Evolutionary conservation across 2,797 vertebrate genomes (phyloP), one percentile per base, ranked within the genome.

Genomic region (Muscicapa striata): DNA sequence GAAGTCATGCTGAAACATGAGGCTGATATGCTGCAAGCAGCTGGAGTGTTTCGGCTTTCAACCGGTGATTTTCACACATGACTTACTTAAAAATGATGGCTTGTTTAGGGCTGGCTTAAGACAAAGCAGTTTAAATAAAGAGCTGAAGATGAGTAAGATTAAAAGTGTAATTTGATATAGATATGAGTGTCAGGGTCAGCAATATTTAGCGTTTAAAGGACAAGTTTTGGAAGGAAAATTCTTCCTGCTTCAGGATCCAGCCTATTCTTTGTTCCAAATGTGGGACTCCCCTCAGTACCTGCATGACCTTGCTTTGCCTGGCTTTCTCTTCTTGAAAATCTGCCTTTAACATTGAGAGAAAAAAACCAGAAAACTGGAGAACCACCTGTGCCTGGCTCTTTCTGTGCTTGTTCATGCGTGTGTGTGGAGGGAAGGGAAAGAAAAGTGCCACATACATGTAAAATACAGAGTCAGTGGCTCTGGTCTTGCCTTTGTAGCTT

Each of bases 61-160:
- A 26, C 58, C 15, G 14, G 41, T 68, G 61, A 83, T 58, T 95
- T 94, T 93, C 67, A 79, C 75, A 89, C 36, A 69, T 29, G 57
- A 43, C 81, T 92, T 2, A 43, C 64, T 85, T 27, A 68, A 72
- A 92, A 92, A 82, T 49, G 75, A 80, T 64, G 75, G 49, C 85
- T 92, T 94, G 68, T 93, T 84, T 95, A 52, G 87, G 64, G 34
- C 23, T 85, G 81, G 64, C 81, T 93, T 93, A 84, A 92, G 89
- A 77, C 54, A 87, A 43, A 93, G 9, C 27, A 58, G 61, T 90
- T 95, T 54, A 87, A 21, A 15, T 70, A 45, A 72, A 72, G 78
- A 83, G 51, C 6, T 84, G 54, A 45, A 84, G 82, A 82, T 77
- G 68, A 77, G 54, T 30, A 46, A 82, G 81, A 77, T 92, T 93